These are phyloP conservation scores for Calycopis cecrops DNA, from an alignment of 1,140 invertebrate species.

Conservation along the genomic window DNA sequence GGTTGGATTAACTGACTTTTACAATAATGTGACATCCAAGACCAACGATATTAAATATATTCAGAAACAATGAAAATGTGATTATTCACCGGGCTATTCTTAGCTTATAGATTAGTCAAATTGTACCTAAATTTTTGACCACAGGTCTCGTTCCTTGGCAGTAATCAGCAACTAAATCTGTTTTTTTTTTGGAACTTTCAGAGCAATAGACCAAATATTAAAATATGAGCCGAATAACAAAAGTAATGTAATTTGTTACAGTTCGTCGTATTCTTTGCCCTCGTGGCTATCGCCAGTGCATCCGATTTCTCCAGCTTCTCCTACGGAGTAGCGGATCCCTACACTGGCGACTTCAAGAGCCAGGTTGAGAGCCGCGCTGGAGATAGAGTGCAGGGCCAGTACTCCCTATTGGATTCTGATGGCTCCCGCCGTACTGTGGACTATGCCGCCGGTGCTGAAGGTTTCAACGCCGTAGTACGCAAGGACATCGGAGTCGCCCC, in stretches of 20 bases:
- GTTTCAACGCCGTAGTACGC: conserved; percentile 67
- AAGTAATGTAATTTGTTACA: conserved; percentile 24
- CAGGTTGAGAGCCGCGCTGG: conserved; percentile 70
- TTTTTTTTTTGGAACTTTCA: too few relatives aligned
- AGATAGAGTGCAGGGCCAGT: conserved; percentile 72
- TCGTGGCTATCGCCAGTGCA: conserved; percentile 36
- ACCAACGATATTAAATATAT: neutral
- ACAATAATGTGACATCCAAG: too few relatives aligned
- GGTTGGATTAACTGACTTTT: too few relatives aligned
- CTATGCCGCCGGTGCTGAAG: conserved; percentile 61
- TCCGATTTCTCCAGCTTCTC: conserved; percentile 29
- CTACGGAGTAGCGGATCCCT: conserved; percentile 53
- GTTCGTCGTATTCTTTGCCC: conserved; percentile 44
- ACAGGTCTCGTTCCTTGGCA: too few relatives aligned
- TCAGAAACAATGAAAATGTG: neutral
- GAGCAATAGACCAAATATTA: neutral
- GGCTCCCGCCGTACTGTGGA: conserved; percentile 63
- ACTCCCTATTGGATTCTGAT: conserved; percentile 60
- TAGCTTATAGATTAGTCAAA: too few relatives aligned
- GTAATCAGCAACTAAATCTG: too few relatives aligned
- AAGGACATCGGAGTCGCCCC: conserved; percentile 47
- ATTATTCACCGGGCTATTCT: too few relatives aligned
- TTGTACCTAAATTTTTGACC: too few relatives aligned
- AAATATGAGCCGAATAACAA: neutral
- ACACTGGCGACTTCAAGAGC: conserved; percentile 72